These are phyloP conservation scores for human (Homo sapiens) DNA, from an alignment of 2,113 vertebrate species.

Conservation along the genomic window DNA sequence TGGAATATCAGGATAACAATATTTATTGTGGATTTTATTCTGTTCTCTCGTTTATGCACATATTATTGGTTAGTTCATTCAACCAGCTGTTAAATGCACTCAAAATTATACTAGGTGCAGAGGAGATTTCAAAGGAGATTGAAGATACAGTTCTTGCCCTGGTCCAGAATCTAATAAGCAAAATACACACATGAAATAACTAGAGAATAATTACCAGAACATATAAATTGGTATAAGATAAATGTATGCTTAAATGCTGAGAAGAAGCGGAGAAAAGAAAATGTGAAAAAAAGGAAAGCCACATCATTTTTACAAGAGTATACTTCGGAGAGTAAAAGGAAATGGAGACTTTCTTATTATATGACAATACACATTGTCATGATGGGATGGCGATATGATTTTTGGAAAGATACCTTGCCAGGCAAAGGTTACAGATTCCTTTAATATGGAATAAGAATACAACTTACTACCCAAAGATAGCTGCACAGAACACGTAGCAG, in stretches of 20 bases:
- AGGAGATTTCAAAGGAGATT: constrained; percentile 14
- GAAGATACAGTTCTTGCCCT: neutral
- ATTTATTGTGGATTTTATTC: constrained; percentile 30
- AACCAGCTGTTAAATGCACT: constrained; percentile 17
- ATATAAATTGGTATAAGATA: constrained; percentile 38
- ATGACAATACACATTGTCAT: neutral
- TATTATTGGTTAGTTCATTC: constrained; percentile 20
- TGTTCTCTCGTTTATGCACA: neutral
- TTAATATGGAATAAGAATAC: constrained; percentile 16
- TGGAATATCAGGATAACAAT: neutral
- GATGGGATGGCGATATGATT: neutral
- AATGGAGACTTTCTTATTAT: neutral
- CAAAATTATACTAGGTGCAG: neutral
- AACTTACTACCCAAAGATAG: neutral
- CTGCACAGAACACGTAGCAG: neutral
- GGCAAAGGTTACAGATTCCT: neutral
- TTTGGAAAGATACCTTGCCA: constrained; percentile 5
- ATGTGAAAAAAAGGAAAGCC: neutral
- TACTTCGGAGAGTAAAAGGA: constrained; percentile 23
- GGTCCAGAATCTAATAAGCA: constrained; percentile 17
- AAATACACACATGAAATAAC: constrained; percentile 42
- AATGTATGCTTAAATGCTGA: constrained; percentile 22
- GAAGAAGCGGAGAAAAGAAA: constrained; percentile 33
- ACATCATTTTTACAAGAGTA: neutral
- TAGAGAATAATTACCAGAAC: constrained; percentile 44